These are phyloP conservation scores for Rhingia campestris DNA, from an alignment of 2,888 invertebrate genomes.

Conservation along the genomic window DNA sequence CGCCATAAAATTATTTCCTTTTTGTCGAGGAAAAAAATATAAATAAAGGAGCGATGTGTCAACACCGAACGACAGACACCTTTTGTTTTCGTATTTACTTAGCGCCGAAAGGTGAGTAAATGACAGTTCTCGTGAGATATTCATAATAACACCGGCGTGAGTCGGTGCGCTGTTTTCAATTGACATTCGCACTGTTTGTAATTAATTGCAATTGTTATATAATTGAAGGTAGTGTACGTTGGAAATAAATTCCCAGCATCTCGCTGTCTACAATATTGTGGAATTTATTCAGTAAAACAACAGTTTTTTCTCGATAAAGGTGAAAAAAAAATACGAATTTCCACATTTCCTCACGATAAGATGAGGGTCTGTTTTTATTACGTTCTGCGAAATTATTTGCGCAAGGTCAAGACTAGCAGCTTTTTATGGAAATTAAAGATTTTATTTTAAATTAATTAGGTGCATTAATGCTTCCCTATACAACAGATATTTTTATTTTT, in stretches of 20 bases:
- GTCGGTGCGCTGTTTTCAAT: conserved; percentile 13
- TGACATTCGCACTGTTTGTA: conserved; percentile 20
- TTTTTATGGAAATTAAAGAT: too few species aligned
- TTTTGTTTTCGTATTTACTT: conserved; percentile 14
- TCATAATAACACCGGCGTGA: background rate
- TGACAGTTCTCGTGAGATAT: conserved; percentile 18
- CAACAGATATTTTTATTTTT: too few species aligned
- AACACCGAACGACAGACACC: background rate
- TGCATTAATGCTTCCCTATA: too few species aligned
- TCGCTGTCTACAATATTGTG: conserved; percentile 1
- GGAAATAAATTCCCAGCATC: conserved; percentile 2
- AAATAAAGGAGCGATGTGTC: conserved; percentile 24
- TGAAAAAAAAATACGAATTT: too few species aligned
- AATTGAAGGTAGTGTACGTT: conserved; percentile 6
- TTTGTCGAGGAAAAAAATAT: conserved; percentile 11
- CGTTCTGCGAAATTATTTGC: too few species aligned
- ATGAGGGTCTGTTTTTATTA: too few species aligned
- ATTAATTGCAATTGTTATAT: conserved; percentile 30
- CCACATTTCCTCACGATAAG: too few species aligned
- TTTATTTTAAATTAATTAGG: too few species aligned
- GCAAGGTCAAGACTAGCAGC: too few species aligned
- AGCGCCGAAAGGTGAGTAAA: conserved; percentile 30
- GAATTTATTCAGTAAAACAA: conserved; percentile 2
- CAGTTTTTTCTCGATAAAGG: background rate
- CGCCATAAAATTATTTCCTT: background rate